phyloP scores from a whole-genome alignment of 2,888 invertebrate species.

The Lithophane ornitopus region DNA sequence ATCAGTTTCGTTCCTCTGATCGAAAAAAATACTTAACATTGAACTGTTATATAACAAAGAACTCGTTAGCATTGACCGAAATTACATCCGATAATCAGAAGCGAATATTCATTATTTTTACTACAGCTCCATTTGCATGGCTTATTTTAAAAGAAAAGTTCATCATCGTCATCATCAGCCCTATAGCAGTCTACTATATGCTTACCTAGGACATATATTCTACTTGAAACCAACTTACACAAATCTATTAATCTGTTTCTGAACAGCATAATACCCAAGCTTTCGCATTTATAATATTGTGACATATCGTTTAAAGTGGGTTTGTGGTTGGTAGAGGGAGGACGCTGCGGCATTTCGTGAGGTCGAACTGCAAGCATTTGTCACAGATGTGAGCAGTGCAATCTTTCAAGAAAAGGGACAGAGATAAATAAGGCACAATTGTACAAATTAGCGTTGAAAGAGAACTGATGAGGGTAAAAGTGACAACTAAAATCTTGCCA shows the following conservation, averaged over 20 bases:
- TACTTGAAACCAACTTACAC: background rate
- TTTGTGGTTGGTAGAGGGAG: conserved; percentile 22
- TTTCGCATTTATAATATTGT: conserved; percentile 54
- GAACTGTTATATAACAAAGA: conserved; percentile 55
- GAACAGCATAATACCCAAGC: conserved; percentile 18
- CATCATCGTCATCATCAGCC: background rate
- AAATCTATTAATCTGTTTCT: conserved; percentile 13
- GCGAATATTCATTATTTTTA: conserved; percentile 22
- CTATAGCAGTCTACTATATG: background rate
- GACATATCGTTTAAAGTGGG: conserved; percentile 51
- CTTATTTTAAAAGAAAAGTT: background rate
- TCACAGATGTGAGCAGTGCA: conserved; percentile 35
- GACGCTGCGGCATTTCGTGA: conserved; percentile 55
- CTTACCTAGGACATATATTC: background rate
- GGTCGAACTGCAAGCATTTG: conserved; percentile 51
- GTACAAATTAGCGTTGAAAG: conserved; percentile 6
- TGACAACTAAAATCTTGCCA: background rate
- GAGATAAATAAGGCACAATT: background rate
- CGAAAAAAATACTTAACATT: conserved; percentile 45
- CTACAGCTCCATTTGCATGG: background rate
- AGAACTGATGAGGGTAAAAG: background rate
- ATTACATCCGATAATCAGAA: conserved; percentile 39
- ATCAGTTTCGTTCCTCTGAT: conserved; percentile 20
- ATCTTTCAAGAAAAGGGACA: conserved; percentile 28
- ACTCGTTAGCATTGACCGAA: conserved; percentile 63